phyloP scores from a whole-genome alignment of 2,888 invertebrate species.

The Catocala fraxini region DNA sequence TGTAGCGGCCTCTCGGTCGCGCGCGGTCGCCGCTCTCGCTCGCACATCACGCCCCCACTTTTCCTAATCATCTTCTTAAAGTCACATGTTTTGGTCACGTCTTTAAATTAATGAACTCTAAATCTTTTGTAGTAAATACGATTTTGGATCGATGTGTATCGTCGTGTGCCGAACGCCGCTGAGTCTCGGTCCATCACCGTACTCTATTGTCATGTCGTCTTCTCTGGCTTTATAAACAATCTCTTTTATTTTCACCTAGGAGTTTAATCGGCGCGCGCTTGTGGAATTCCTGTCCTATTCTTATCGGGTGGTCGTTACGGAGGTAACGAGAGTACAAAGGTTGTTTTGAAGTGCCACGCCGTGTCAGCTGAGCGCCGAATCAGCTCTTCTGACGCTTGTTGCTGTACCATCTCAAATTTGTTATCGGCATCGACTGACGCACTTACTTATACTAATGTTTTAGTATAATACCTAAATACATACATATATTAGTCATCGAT shows the following conservation, averaged over 20 bases:
- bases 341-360: slow-evolving; percentile 83
- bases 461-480: no score
- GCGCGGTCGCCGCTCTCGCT: slow-evolving; percentile 68
- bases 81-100: slow-evolving; percentile 82
- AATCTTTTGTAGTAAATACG: slow-evolving; percentile 78
- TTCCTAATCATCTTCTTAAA: slow-evolving; percentile 84
- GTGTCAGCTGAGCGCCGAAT: slow-evolving; percentile 74
- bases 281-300: slow-evolving; percentile 83
- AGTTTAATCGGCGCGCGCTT: slow-evolving; percentile 84
- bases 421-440: slow-evolving; percentile 36
- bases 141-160: slow-evolving; percentile 71
- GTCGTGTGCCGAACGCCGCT: slow-evolving; percentile 57
- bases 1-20: slow-evolving; percentile 68
- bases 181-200: slow-evolving; percentile 80
- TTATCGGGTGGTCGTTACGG: slow-evolving; percentile 83
- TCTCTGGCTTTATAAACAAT: slow-evolving; percentile 85
- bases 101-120: slow-evolving; percentile 85
- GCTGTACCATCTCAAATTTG: slow-evolving; percentile 31
- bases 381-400: slow-evolving; percentile 71
- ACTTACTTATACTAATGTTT: slow-evolving; percentile 32
- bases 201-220: slow-evolving; percentile 86
- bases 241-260: slow-evolving; percentile 86
- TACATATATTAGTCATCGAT: background rate
- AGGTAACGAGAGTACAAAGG: slow-evolving; percentile 83
- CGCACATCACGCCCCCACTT: slow-evolving; percentile 86